These are phyloP conservation scores for Syngnathus scovelli DNA, from an alignment of 2,113 vertebrate species.

Conservation along the genomic window DNA sequence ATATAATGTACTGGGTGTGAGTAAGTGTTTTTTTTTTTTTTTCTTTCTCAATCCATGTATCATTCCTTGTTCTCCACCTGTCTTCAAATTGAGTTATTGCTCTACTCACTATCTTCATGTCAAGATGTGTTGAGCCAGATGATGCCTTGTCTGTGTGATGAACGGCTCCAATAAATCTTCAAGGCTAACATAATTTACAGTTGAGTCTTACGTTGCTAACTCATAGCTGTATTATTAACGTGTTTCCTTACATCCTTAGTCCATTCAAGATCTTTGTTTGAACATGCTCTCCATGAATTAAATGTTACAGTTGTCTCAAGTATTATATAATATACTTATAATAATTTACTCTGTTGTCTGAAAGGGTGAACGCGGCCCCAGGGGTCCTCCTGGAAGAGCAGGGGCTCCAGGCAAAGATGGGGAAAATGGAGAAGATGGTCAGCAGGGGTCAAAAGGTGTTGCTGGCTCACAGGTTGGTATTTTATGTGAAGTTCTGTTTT, in stretches of 20 bases:
- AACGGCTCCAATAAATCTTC: constrained; percentile 17
- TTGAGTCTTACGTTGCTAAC: background rate
- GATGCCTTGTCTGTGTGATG: constrained; percentile 28
- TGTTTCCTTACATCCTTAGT: background rate
- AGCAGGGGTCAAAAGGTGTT: constrained; percentile 66
- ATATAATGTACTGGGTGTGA: background rate
- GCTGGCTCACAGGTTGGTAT: constrained; percentile 71
- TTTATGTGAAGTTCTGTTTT: background rate
- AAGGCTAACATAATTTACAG: constrained; percentile 5
- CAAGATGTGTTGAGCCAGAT: constrained; percentile 18
- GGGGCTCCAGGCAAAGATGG: constrained; percentile 76
- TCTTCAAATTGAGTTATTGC: constrained; percentile 23
- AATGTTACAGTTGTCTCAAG: background rate
- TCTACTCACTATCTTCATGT: background rate
- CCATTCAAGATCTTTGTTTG: background rate
- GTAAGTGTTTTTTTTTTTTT: background rate
- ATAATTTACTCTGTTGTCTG: constrained; percentile 11
- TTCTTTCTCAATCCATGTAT: constrained; percentile 5
- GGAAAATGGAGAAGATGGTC: constrained; percentile 71
- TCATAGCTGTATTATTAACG: background rate
- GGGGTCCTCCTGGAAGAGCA: constrained; percentile 66
- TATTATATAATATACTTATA: background rate
- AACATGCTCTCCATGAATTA: background rate
- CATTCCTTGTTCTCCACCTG: constrained; percentile 19
- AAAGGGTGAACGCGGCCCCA: constrained; percentile 74